A percentile compares a stretch with the other conserved stretches of the same genome.
These are phyloP conservation scores for Carassius carassius DNA, from an alignment of 2,113 vertebrate genomes.

Conservation along the genomic window DNA sequence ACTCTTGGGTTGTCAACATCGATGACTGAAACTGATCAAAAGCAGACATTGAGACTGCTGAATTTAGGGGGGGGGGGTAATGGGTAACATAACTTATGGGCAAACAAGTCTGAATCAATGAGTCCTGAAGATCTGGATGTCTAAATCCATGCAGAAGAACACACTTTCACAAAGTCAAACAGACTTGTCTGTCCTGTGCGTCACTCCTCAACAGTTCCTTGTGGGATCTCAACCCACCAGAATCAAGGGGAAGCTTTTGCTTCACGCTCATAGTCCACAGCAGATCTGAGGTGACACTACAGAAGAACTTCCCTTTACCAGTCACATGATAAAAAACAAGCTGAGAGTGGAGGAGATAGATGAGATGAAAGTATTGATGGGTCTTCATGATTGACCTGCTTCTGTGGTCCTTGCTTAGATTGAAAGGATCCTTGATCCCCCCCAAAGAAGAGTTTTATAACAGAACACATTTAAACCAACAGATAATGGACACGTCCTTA, in stretches of 20 bases:
- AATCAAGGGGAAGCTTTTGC: constrained; percentile 58
- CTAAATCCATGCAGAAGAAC: constrained; percentile 26
- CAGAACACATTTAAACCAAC: constrained; percentile 60
- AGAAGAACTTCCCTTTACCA: constrained; percentile 75
- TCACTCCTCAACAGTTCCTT: constrained; percentile 69
- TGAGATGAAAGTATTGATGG: constrained; percentile 67
- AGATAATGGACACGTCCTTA: constrained; percentile 75
- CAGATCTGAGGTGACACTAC: constrained; percentile 80
- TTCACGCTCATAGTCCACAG: constrained; percentile 80
- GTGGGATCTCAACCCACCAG: constrained; percentile 46
- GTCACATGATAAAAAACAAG: constrained; percentile 68
- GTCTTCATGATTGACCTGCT: constrained; percentile 41
- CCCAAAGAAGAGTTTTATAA: constrained; percentile 75
- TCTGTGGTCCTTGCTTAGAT: constrained; percentile 62
- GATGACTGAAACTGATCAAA: not conserved
- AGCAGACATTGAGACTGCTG: not conserved
- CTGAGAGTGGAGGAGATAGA: constrained; percentile 56
- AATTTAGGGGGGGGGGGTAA: not conserved
- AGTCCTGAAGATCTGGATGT: constrained; percentile 8
- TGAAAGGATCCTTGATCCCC: constrained; percentile 76
- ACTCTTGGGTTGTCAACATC: not conserved
- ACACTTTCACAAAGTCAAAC: constrained; percentile 54
- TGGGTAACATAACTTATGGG: not conserved
- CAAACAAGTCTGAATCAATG: too few relatives aligned
- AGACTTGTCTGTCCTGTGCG: not conserved